Conservation (phyloP, 1,140 invertebrate species). For the Andrena cerasifolii region DNA sequence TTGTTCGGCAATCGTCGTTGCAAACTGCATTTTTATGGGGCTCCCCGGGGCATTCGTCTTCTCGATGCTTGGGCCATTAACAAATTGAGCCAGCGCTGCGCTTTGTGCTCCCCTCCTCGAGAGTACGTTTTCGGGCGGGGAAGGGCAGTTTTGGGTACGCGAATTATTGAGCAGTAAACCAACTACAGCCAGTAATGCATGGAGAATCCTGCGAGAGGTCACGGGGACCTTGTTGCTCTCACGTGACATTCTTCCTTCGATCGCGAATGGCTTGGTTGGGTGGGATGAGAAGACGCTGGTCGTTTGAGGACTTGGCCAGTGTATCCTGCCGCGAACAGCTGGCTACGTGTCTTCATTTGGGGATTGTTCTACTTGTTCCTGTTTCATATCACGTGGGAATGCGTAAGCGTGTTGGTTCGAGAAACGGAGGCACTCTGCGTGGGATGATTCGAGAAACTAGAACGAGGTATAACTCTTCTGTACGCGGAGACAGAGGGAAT, state of each 20-base stretch:
- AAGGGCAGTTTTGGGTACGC: background rate
- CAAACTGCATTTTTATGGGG: constrained; percentile 36
- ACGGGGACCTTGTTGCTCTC: background rate
- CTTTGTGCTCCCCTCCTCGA: background rate
- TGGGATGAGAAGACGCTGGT: background rate
- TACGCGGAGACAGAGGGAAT: too few species aligned
- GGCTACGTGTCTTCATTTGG: too few species aligned
- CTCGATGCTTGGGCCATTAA: constrained; percentile 22
- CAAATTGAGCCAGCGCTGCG: constrained; percentile 14
- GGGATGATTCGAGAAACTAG: too few species aligned
- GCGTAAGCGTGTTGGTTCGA: too few species aligned
- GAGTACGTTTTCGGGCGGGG: too few species aligned
- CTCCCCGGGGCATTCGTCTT: background rate
- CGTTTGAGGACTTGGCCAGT: background rate
- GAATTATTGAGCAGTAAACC: constrained; percentile 35
- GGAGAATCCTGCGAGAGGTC: background rate
- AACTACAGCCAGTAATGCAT: background rate
- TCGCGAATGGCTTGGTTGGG: background rate
- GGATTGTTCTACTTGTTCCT: too few species aligned
- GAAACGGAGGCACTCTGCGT: too few species aligned
- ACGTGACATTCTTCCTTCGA: background rate
- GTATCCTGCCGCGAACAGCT: background rate
- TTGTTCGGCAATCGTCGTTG: constrained; percentile 1
- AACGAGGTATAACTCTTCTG: too few species aligned
- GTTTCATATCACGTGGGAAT: too few species aligned